Base-by-base conservation (phyloP, 2,888 invertebrate species). In the Chymomyza procnemis region DNA sequence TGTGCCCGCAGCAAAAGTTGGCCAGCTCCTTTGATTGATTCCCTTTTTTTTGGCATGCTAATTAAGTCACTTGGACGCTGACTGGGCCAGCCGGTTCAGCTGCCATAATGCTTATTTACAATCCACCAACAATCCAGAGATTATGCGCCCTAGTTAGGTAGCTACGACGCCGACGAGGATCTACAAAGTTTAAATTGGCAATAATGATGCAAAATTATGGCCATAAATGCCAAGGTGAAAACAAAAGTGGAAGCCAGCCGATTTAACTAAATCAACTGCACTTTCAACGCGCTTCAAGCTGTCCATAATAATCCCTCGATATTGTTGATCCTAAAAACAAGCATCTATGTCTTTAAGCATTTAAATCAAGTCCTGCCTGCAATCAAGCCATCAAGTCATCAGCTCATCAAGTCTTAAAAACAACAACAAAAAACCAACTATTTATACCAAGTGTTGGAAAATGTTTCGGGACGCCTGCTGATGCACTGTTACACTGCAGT, bases 151-250 rank as follows among this genome's bases (percentile, higher is more conserved):
- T 12, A 41, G 34, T 41, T 41, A 41, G 34, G 34, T 12, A 9
- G 34, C 34, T 41, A 30, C 12, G 1, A 1, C 1, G 8, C 3
- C 26, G 26, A 26, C 26, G 26, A 26, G 4, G 26, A 34, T 34
- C 6, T 41, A 41, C 34, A 41, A 41, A 19, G 50, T 50, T 18
- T n/a, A 50, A 50, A 16, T 50, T 50, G 50, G 14, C 16, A 16
- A 50, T 50, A 50, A 50, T 50, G 50, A 50, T 50, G 16, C 14
- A 56, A 22, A 21, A 81, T 81, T 76, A 85, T 80, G 81, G 69
- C 81, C 81, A 81, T 83, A 85, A 82, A 84, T 85, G 79, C 81
- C 84, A 82, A 83, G 86, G 80, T 66, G 52, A 76, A 76, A 76
- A 56, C 34, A 72, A 72, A 73, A 73, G 61, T 74, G 66, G 34